Evolutionary conservation across 2,797 vertebrate species (phyloP), one percentile per base, ranked within the genome.

Genomic region (Pteropus rufus): DNA sequence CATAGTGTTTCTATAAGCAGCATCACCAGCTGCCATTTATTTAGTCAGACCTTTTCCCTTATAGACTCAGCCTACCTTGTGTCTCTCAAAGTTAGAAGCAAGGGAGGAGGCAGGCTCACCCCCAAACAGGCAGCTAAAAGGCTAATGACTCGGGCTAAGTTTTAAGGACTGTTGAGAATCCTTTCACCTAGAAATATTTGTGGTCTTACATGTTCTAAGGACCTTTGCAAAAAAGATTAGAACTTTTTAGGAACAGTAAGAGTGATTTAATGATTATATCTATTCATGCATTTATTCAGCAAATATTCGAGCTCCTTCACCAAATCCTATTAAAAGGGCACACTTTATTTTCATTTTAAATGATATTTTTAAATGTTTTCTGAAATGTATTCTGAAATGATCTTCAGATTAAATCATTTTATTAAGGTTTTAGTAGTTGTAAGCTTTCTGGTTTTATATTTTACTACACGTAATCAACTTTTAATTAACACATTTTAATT

Each of bases 271-370:
- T 95, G 72, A 39, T 96, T 90, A 24, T 1, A 64, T 70, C 60
- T 46, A 18, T 21, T 75, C 21, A 23, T 84, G 80, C 34, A 75
- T 85, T 90, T 67, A 41, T 75, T 83, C 36, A 26, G 29, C 41
- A 67, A 36, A 46, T 62, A 84, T 65, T 82, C 81, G 83, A 94
- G 21, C 83, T 23, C 34, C 58, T 36, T 91, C 36, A 84, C 70
- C 41, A 84, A 77, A 58, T 96, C 64, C 16, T 94, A 14, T 70
- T 80, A 72, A 52, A 91, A 62, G 64, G 26, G 39, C 49, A 56
- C 29, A 70, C 90, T 92, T 93, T 86, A 90, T 93, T 90, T 97
- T 94, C n/a, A 81, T 77, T 93, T 81, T 67, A 36, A 83, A 21
- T 80, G 52, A 76, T 91, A 72, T n/a, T 96, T 94, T 92, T 56